These are phyloP conservation scores for Alectoris magna DNA, from an alignment of 2,797 vertebrate genomes.

Conservation along the genomic window DNA sequence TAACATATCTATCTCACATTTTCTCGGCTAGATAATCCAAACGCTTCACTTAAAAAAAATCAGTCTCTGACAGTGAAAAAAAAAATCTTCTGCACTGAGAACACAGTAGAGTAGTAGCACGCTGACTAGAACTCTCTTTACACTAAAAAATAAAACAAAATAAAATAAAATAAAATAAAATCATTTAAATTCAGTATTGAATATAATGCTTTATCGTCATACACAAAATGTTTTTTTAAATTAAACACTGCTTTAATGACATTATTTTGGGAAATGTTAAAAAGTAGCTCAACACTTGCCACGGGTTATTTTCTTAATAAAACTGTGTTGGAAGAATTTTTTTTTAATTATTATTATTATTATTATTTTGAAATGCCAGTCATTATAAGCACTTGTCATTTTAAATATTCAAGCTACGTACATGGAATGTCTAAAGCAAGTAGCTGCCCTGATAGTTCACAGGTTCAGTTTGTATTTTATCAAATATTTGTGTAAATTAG, in stretches of 20 bases:
- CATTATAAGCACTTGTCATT: neutral
- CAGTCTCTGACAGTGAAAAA: neutral
- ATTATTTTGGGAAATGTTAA: constrained; percentile 13
- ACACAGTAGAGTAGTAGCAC: neutral
- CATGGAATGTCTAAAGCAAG: neutral
- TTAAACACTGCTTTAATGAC: constrained; percentile 49
- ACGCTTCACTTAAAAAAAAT: neutral
- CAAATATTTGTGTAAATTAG: neutral
- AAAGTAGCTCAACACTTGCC: constrained; percentile 29
- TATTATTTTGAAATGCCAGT: neutral
- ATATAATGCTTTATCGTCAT: constrained; percentile 23
- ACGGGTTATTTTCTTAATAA: constrained; percentile 46
- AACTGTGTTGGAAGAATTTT: neutral
- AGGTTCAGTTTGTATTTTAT: neutral
- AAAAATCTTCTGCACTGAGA: neutral
- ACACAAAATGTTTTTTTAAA: constrained; percentile 14
- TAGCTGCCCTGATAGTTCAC: neutral
- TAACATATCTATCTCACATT: neutral
- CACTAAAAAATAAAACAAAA: neutral
- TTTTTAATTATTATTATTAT: too few species aligned
- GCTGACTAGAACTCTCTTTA: neutral
- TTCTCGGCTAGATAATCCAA: constrained; percentile 14
- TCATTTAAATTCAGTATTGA: constrained; percentile 27
- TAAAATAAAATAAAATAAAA: neutral
- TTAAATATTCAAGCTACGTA: neutral